Evolutionary conservation across 2,888 invertebrate genomes (phyloP).

Genomic region (Drosophila koepferae): DNA sequence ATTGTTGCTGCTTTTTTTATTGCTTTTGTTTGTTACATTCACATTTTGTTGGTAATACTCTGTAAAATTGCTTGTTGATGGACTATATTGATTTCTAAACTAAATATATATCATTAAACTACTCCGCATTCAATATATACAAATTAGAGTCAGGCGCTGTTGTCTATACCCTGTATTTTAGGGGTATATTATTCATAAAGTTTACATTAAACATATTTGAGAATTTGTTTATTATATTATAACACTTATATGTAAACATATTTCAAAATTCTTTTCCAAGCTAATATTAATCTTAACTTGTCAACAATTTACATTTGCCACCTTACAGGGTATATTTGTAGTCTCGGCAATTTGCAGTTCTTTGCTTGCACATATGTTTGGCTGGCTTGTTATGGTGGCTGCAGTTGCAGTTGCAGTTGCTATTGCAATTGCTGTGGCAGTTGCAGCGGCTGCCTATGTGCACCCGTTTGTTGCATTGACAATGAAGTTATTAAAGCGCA

Average conservation of each 20-base stretch:
- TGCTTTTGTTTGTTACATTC: conserved; percentile 30
- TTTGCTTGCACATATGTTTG: conserved; percentile 8
- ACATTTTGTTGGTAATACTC: conserved; percentile 29
- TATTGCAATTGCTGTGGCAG: conserved; percentile 13
- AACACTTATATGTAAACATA: too few relatives aligned
- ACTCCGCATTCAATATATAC: not conserved
- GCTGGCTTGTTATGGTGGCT: conserved; percentile 20
- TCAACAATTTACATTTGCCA: not conserved
- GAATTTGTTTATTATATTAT: too few relatives aligned
- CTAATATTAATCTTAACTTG: not conserved
- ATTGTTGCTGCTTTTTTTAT: conserved; percentile 8
- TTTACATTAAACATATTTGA: too few relatives aligned
- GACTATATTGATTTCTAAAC: not conserved
- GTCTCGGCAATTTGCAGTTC: not conserved
- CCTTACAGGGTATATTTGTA: conserved; percentile 20
- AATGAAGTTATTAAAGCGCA: conserved; percentile 80
- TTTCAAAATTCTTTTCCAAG: too few relatives aligned
- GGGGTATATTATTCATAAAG: not conserved
- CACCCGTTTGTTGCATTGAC: conserved; percentile 73
- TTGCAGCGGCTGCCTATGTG: conserved; percentile 31
- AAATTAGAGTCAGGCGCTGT: not conserved
- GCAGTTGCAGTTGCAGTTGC: conserved; percentile 16
- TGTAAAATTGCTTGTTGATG: not conserved
- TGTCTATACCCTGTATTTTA: not conserved
- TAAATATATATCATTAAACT: not conserved